Conservation (phyloP, 64 coral and sea anemone genomes). For the Porites australiensis region DNA sequence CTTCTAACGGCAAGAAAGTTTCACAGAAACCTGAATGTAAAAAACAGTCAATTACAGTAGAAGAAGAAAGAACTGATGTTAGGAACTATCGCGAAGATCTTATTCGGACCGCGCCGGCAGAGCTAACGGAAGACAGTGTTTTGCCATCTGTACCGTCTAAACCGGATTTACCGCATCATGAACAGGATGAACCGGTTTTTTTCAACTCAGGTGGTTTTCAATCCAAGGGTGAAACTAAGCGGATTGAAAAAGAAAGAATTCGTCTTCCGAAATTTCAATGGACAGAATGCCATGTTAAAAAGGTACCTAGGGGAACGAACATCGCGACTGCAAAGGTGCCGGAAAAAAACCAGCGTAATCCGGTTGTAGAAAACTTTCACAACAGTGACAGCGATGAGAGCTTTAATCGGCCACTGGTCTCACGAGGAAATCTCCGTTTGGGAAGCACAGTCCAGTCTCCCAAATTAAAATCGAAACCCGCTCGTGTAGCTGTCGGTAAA, state of each 20-base stretch:
- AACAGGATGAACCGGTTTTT: conserved; percentile 6
- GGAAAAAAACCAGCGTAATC: conserved; percentile 17
- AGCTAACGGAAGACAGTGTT: background rate
- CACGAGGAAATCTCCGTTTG: conserved; percentile 41
- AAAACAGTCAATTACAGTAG: background rate
- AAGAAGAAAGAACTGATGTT: background rate
- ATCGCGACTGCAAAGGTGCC: background rate
- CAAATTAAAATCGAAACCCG: background rate
- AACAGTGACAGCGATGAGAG: conserved; percentile 40
- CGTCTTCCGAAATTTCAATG: conserved; percentile 48
- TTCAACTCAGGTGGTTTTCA: background rate
- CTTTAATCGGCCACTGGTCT: background rate
- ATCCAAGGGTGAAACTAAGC: background rate
- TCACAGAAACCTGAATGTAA: background rate
- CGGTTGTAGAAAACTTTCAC: background rate
- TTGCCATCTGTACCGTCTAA: background rate
- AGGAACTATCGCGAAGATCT: background rate
- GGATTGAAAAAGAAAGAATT: conserved; percentile 18
- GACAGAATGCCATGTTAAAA: conserved; percentile 28
- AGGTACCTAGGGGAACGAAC: background rate
- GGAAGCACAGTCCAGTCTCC: conserved; percentile 33
- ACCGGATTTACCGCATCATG: background rate
- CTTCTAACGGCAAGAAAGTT: conserved; percentile 16
- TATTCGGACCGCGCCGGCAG: conserved; percentile 8
- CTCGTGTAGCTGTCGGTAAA: background rate